Conservation (phyloP, 1,140 invertebrate species). For the Cyphomyrmex costatus region DNA sequence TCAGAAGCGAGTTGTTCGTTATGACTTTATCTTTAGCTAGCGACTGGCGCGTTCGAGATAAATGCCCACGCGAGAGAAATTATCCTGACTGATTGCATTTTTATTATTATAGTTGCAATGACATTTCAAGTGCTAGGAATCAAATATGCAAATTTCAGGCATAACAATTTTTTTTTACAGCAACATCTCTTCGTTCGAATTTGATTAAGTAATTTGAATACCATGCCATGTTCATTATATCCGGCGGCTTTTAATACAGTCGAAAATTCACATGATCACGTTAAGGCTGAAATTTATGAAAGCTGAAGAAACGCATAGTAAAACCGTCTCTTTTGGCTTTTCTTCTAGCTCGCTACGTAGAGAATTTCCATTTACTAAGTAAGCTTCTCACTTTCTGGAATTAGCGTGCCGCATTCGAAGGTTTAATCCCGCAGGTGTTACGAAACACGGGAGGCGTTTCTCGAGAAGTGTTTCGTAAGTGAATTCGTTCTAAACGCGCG, state of each 20-base stretch:
- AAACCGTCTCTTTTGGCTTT: slow-evolving; percentile 31
- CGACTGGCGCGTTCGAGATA: slow-evolving; percentile 16
- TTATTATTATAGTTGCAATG: background rate
- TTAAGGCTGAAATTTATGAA: slow-evolving; percentile 57
- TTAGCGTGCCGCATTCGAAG: slow-evolving; percentile 64
- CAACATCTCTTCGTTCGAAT: background rate
- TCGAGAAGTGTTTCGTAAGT: slow-evolving; percentile 56
- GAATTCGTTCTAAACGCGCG: slow-evolving; percentile 51
- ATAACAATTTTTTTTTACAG: slow-evolving; percentile 33
- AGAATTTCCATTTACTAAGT: slow-evolving; percentile 64
- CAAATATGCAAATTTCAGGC: slow-evolving; percentile 35
- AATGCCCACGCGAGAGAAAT: slow-evolving; percentile 38
- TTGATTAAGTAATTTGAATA: slow-evolving; percentile 31
- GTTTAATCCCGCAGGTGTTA: slow-evolving; percentile 61
- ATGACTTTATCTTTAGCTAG: slow-evolving; percentile 47
- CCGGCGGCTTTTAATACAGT: background rate
- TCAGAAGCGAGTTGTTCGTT: slow-evolving; percentile 43
- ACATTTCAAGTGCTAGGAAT: slow-evolving; percentile 19
- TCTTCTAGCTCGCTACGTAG: background rate
- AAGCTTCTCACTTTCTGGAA: slow-evolving; percentile 66
- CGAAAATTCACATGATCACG: slow-evolving; percentile 26
- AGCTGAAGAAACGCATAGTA: slow-evolving; percentile 2
- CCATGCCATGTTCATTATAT: background rate
- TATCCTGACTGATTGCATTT: slow-evolving; percentile 35
- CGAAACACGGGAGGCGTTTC: slow-evolving; percentile 30